These are phyloP conservation scores for Phenganax subtilis DNA, from an alignment of 92 coral and sea anemone species.

Conservation along the genomic window DNA sequence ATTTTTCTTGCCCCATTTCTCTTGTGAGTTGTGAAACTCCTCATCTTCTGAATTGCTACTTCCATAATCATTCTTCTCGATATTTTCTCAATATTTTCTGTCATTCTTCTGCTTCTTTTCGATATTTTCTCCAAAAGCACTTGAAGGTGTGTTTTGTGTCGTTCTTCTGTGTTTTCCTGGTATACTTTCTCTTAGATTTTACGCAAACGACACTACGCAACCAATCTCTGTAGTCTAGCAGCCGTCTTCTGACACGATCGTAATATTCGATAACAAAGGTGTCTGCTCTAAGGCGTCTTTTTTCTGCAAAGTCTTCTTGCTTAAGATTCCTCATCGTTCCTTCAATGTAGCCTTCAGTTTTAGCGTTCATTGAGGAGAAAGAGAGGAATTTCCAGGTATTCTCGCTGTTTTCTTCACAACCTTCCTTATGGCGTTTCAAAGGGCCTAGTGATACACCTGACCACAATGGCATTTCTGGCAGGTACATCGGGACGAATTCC, in stretches of 20 bases:
- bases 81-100: no score
- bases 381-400: background rate
- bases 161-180: background rate
- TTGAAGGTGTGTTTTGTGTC: background rate
- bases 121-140: background rate
- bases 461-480: conserved; percentile 14
- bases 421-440: background rate
- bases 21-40: background rate
- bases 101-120: no score
- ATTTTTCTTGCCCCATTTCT: conserved; percentile 24
- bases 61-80: background rate
- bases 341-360: conserved; percentile 45
- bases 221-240: conserved; percentile 42
- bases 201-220: background rate
- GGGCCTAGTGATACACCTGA: conserved; percentile 5
- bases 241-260: conserved; percentile 24
- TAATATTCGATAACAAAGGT: conserved; percentile 41
- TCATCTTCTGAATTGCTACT: background rate
- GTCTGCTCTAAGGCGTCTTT: conserved; percentile 46
- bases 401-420: no score
- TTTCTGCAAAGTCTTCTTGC: conserved; percentile 34
- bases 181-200: background rate
- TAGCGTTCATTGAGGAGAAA: conserved; percentile 17
- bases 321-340: conserved; percentile 36
- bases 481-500: background rate